Evolutionary conservation across 1,140 invertebrate genomes (phyloP).

Genomic region (Saxidomus purpurata): DNA sequence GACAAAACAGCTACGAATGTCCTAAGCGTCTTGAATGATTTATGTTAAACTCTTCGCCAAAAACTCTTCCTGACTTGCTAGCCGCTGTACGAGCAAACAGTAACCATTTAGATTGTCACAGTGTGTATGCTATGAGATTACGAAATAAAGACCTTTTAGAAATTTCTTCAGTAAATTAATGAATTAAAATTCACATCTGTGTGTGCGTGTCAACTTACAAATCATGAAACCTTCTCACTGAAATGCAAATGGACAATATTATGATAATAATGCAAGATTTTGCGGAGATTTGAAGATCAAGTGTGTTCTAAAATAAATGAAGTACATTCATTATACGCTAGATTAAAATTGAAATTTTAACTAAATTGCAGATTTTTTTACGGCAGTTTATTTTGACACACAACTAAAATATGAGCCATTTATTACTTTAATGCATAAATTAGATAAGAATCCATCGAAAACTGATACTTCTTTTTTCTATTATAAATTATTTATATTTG

Average conservation of each 20-base stretch:
- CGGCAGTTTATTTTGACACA: not conserved
- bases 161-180: not conserved
- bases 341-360: not conserved
- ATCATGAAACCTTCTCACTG: not conserved
- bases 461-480: not conserved
- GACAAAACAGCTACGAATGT: no score
- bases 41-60: no score
- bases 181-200: not conserved
- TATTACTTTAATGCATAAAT: not conserved
- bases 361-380: not conserved
- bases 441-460: not conserved
- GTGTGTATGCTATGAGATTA: not conserved
- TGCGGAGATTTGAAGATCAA: not conserved
- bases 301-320: not conserved
- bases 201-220: not conserved
- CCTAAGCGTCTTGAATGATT: no score
- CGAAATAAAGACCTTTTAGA: not conserved
- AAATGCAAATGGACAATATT: conserved; percentile 18
- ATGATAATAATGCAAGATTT: not conserved
- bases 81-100: no score
- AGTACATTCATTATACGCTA: not conserved
- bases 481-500: not conserved
- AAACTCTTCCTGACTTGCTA: no score
- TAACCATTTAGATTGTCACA: no score
- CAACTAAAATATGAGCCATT: not conserved